Conservation (phyloP, 2,888 invertebrate species). For the Acronicta psi region DNA sequence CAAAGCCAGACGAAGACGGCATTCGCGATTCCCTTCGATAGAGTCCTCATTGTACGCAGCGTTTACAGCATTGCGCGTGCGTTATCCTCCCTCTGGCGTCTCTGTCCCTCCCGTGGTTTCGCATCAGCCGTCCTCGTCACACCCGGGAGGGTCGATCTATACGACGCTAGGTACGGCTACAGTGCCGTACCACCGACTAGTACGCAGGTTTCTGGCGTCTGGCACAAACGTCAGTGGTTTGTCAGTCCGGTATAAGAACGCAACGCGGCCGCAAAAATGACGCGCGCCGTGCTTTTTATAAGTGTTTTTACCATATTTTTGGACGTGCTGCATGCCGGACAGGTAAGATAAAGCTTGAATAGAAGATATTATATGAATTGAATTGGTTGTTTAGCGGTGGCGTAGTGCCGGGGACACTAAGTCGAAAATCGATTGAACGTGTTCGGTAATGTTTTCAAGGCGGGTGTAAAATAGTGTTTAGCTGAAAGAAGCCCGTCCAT, state of each 20-base stretch:
- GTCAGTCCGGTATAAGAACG: conserved; percentile 74
- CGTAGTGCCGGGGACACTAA: conserved; percentile 57
- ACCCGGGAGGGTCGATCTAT: conserved; percentile 87
- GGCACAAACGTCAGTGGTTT: conserved; percentile 76
- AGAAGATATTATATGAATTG: conserved; percentile 46
- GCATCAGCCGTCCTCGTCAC: conserved; percentile 68
- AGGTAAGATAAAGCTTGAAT: conserved; percentile 80
- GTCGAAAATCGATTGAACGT: conserved; percentile 85
- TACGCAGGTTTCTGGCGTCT: conserved; percentile 86
- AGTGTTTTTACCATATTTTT: conserved; percentile 89
- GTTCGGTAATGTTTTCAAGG: conserved; percentile 84
- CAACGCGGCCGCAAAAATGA: conserved; percentile 88
- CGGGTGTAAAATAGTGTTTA: conserved; percentile 77
- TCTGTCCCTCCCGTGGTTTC: conserved; percentile 59
- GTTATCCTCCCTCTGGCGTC: conserved; percentile 77
- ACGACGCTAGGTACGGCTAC: conserved; percentile 86
- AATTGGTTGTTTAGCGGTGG: conserved; percentile 35
- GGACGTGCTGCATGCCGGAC: conserved; percentile 88
- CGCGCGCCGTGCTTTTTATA: conserved; percentile 90
- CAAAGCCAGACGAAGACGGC: conserved; percentile 85
- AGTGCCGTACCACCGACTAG: conserved; percentile 80
- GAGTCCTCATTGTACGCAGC: conserved; percentile 80
- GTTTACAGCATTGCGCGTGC: conserved; percentile 84
- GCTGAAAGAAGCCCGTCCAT: conserved; percentile 77
- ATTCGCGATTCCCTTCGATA: conserved; percentile 81